phyloP scores from a whole-genome alignment of 2,113 vertebrate genomes.

The Colistium nudipinnis region DNA sequence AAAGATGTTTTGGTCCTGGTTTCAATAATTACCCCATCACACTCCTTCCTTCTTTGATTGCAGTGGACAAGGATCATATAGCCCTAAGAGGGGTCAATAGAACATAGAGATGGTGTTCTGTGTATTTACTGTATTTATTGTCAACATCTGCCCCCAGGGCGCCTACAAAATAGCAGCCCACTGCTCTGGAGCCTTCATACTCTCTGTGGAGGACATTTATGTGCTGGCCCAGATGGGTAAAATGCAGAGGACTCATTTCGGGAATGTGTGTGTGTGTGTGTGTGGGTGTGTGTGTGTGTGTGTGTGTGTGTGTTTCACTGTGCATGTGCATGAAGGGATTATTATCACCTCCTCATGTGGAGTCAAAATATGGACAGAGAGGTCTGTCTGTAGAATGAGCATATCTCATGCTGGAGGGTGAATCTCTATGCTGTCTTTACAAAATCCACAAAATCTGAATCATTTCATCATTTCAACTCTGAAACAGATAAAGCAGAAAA shows the following conservation, averaged over 20 bases:
- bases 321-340: no score
- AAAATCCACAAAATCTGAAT: slow-evolving; percentile 38
- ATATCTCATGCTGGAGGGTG: slow-evolving; percentile 6
- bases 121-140: no score
- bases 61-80: not conserved
- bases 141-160: no score
- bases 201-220: no score
- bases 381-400: slow-evolving; percentile 9
- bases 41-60: not conserved
- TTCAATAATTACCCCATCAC: not conserved
- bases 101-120: no score
- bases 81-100: not conserved
- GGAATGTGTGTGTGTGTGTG: no score
- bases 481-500: slow-evolving; percentile 20
- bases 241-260: no score
- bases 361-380: not conserved
- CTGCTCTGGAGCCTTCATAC: no score
- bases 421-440: slow-evolving; percentile 23
- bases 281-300: no score
- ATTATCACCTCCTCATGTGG: not conserved
- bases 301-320: no score
- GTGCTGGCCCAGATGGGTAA: no score
- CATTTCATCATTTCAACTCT: slow-evolving; percentile 49
- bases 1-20: not conserved
- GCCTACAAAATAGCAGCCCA: no score